Base-by-base conservation (phyloP, 2,888 invertebrate genomes). In the Rhagium mordax region DNA sequence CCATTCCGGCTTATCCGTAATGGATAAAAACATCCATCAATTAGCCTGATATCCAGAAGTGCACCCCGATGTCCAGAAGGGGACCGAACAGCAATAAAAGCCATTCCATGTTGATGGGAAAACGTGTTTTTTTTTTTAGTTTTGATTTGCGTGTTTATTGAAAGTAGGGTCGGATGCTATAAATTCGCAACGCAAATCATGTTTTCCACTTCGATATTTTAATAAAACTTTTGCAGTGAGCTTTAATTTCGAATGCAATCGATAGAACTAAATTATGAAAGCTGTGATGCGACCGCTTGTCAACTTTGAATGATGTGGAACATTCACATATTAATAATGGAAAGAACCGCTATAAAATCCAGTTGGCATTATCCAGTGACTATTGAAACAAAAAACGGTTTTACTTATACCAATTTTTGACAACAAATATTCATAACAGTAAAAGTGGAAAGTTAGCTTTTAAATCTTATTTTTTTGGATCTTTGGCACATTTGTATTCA, bases 91-190 rank as follows among this genome's bases (percentile, higher is more conserved):
- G 55, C 24, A 55, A 55, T 55, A 55, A 55, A 55, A 21, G 21
- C 24, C 24, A n/a, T 55, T 24, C 24, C 55, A 24, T 21, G 24
- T 24, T 55, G 55, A 55, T 24, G 55, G 55, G 21, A n/a, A 21
- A n/a, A 55, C 21, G n/a, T 24, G n/a, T n/a, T 21, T n/a, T 51
- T n/a, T 21, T n/a, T 51, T 55, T 55, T 55, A 55, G 55, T 55
- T 55, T 55, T 24, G 55, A 55, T 55, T 55, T 55, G n/a, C 55
- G 0, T 21, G 24, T 24, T 55, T 55, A 55, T 51, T 51, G 51
- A 51, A 51, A 51, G 48, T 10, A 10, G 48, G 16, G 16, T 21
- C 4, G 55, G 55, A 55, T 13, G 55, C 55, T 24, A 10, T 55
- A 24, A 55, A 55, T 24, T 7, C 13, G 3, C 8, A 13, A 20